Evolutionary conservation across 2,113 vertebrate species (phyloP).

Genomic region (Mormyrus lacerda): DNA sequence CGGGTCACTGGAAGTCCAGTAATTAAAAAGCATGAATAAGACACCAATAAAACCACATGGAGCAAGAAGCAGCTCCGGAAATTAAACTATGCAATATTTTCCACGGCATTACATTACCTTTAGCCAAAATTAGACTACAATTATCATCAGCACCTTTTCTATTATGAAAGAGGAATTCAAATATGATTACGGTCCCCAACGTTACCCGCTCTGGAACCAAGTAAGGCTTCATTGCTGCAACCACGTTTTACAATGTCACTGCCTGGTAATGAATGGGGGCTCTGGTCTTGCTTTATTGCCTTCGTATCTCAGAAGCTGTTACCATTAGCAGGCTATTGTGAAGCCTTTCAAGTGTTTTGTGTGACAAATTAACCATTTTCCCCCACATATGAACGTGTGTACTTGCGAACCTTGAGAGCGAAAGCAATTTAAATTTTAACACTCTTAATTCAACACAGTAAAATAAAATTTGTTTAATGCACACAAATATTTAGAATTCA

Average conservation of each 20-base stretch:
- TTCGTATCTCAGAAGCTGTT: constrained; percentile 8
- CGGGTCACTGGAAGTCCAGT: background rate
- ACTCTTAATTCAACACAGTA: background rate
- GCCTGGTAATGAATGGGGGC: constrained; percentile 14
- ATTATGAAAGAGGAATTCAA: constrained; percentile 25
- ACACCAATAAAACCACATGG: background rate
- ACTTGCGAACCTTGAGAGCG: background rate
- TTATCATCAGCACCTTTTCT: constrained; percentile 7
- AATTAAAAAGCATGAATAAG: constrained; percentile 10
- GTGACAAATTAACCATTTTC: background rate
- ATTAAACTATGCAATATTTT: constrained; percentile 5
- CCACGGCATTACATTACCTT: constrained; percentile 4
- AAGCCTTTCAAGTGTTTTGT: background rate
- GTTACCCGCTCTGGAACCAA: constrained; percentile 1
- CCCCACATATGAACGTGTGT: background rate
- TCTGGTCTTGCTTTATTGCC: background rate
- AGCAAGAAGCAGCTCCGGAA: background rate
- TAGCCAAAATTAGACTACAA: constrained; percentile 24
- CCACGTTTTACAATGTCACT: background rate
- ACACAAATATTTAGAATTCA: background rate
- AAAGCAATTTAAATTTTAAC: background rate
- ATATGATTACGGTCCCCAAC: constrained; percentile 21
- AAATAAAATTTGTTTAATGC: background rate
- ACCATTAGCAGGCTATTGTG: background rate
- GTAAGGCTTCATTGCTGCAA: background rate